A percentile compares a stretch with the other conserved stretches of the same genome.
These are phyloP conservation scores for Ifrita kowaldi DNA, from an alignment of 2,113 vertebrate genomes.

Conservation along the genomic window DNA sequence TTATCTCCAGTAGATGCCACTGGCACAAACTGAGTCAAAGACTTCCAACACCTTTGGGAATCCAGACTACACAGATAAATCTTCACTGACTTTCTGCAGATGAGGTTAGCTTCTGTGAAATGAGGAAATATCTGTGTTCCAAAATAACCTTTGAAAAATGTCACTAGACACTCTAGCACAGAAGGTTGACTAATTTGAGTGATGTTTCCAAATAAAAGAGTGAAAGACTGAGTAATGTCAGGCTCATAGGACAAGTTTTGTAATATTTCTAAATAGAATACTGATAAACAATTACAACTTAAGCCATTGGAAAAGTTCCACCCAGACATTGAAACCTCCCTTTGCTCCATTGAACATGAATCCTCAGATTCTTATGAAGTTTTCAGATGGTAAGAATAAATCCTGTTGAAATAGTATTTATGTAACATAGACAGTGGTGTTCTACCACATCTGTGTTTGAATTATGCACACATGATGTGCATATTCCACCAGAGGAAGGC, in stretches of 20 bases:
- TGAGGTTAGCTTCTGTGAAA: slow-evolving; percentile 17
- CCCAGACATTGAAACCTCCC: background rate
- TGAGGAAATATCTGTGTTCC: background rate
- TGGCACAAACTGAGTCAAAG: background rate
- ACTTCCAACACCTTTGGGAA: slow-evolving; percentile 5
- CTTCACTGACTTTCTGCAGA: slow-evolving; percentile 8
- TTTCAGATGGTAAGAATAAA: background rate
- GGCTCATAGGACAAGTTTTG: background rate
- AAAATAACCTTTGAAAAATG: slow-evolving; percentile 41
- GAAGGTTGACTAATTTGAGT: background rate
- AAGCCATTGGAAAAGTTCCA: background rate
- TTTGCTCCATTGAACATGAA: background rate
- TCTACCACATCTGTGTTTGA: background rate
- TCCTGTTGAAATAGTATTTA: background rate
- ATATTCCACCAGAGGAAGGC: background rate
- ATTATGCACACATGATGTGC: background rate
- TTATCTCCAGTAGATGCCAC: background rate
- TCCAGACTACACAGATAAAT: background rate
- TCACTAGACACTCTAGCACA: background rate
- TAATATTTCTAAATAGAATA: background rate
- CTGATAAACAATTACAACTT: background rate
- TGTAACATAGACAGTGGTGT: background rate
- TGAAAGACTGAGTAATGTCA: background rate
- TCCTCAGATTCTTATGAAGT: background rate
- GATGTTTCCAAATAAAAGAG: background rate